These are phyloP conservation scores for Nesidiocoris tenuis DNA, from an alignment of 2,888 invertebrate species.

Conservation along the genomic window DNA sequence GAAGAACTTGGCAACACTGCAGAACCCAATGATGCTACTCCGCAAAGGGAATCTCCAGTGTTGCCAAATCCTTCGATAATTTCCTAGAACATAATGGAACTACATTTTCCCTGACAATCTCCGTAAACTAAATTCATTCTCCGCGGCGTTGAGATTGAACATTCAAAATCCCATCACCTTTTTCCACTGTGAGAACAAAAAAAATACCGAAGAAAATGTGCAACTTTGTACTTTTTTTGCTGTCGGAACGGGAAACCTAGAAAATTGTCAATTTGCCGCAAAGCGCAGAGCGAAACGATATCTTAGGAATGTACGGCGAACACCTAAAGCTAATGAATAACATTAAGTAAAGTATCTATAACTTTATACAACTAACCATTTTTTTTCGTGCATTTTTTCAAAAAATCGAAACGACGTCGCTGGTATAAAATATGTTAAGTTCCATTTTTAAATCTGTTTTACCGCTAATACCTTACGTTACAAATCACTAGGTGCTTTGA, in stretches of 20 bases:
- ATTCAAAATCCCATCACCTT: not conserved
- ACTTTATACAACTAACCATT: not conserved
- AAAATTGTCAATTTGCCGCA: not conserved
- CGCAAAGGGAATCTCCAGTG: too few relatives aligned
- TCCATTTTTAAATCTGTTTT: not conserved
- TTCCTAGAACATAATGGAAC: too few relatives aligned
- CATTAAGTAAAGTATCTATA: not conserved
- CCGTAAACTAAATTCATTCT: too few relatives aligned
- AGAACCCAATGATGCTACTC: too few relatives aligned
- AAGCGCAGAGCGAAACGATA: not conserved
- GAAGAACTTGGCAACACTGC: too few relatives aligned
- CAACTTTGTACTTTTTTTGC: not conserved
- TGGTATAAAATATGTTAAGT: not conserved
- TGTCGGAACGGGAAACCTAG: not conserved
- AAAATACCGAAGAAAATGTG: not conserved
- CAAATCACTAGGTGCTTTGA: constrained; percentile 27
- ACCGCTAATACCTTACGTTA: not conserved
- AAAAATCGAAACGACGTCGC: constrained; percentile 11
- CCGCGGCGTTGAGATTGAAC: too few relatives aligned
- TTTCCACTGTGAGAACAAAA: not conserved
- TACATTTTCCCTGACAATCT: too few relatives aligned
- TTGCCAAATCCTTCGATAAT: too few relatives aligned
- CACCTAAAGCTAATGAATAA: not conserved
- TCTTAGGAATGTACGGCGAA: not conserved
- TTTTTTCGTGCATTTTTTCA: constrained; percentile 30